Base-by-base conservation (phyloP, 2,888 invertebrate genomes). In the Sceliomorpha sp. region DNA sequence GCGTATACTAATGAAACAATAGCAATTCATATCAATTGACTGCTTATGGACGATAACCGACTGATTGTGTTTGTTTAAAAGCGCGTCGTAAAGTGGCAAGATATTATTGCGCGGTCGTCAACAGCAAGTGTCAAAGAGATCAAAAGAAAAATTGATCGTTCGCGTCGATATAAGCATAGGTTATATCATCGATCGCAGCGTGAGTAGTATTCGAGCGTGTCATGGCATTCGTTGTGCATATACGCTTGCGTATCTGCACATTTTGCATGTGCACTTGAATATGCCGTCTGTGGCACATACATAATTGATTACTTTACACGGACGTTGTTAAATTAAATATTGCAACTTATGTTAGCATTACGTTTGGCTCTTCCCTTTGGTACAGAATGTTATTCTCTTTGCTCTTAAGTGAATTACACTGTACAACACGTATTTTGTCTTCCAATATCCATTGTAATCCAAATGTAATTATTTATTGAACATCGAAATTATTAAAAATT, bases 61-160 rank as follows among this genome's bases (percentile, higher is more conserved):
- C 53, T 53, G 26, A 42, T 42, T 53, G 53, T 42, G 42, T 34
- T 42, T 40, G 42, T 53, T 53, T 53, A 53, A 53, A 51, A 40
- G 42, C 53, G 42, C 40, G 51, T 53, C 51, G 40, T 53, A 53
- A 53, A 53, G 40, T 42, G 51, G 40, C 51, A 53, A 24, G 51
- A 42, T 34, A 53, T 42, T 53, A 53, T 53, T 53, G 53, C 32
- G 42, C 40, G 40, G 40, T 53, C 53, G 53, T 53, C 53, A 40
- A 55, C 44, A 42, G 34, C 55, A 44, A 55, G 42, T 42, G 53
- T 14, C 32, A 32, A 53, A 53, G 24, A 42, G 53, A 40, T 53
- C 53, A 53, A 53, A 53, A 53, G 53, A 53, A 53, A 53, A 40
- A 53, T 40, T 40, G 40, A 10, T n/a, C 40, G 31, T 9, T 13